Base-by-base conservation (phyloP, 2,888 invertebrate species). In the Nomada ferruginata region DNA sequence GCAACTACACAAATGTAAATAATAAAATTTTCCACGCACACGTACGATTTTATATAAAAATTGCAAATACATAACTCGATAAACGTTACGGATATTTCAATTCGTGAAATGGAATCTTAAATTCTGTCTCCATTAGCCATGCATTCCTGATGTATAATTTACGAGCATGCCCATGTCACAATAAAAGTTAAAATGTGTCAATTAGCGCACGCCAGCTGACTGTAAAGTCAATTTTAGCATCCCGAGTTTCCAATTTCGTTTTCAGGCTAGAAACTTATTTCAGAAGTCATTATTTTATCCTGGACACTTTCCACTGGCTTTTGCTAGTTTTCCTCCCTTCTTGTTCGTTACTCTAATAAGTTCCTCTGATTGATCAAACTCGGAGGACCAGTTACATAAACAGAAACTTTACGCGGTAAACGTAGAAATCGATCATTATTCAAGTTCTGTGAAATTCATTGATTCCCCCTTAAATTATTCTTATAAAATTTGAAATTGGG, bases 161-260 rank as follows among this genome's bases (percentile, higher is more conserved):
- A 75, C 74, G 74, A 75, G 69, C 44, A 47, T 23, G 47, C 60
- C n/a, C 29, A 53, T 26, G 76, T n/a, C 65, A 29, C 55, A 47
- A 61, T 61, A 61, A 61, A 44, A 70, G 69, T 60, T 13, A 13
- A 53, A 47, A 52, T 26, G 36, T 18, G 76, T 76, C 61, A 76
- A 63, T 76, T 76, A 69, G 53, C 69, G 55, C 20, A n/a, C 23
- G 52, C 36, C 15, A 29, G 61, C 42, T 47, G 60, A 36, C 52
- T 15, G 57, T 13, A 18, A 69, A 75, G 75, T 69, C 69, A 75
- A 75, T 69, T 75, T 75, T 75, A 69, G 69, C 50, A 47, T 15
- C 61, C 42, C 23, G 53, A 53, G 53, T 70, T 44, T 69, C 47
- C 47, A 52, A 76, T 63, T 69, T 68, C 69, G n/a, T 61, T 55